These are phyloP conservation scores for Istiophorus platypterus DNA, from an alignment of 2,113 vertebrate species.

Conservation along the genomic window DNA sequence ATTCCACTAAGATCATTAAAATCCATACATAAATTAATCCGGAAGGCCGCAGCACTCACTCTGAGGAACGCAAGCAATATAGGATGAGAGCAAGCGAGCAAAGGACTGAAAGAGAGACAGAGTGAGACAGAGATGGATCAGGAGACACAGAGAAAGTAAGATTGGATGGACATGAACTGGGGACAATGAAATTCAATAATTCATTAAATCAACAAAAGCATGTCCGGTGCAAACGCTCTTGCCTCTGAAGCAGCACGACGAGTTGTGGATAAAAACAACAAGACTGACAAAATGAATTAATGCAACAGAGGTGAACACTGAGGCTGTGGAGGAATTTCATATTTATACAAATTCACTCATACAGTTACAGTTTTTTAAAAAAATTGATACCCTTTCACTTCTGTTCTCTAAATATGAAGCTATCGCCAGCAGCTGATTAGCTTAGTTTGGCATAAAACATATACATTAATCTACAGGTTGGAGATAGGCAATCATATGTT, in stretches of 20 bases:
- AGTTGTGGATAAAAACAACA: not conserved
- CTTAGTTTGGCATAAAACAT: too few relatives aligned
- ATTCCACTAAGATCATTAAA: slow-evolving; percentile 51
- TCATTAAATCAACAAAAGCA: slow-evolving; percentile 38
- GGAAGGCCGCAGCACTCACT: slow-evolving; percentile 25
- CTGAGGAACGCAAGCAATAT: slow-evolving; percentile 62
- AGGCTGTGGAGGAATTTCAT: not conserved
- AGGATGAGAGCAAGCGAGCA: not conserved
- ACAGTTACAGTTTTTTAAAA: too few relatives aligned
- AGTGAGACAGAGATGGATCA: not conserved
- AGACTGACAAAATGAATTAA: not conserved
- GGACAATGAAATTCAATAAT: slow-evolving; percentile 53
- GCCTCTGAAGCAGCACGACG: not conserved
- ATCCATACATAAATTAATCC: slow-evolving; percentile 35
- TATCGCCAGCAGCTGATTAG: too few relatives aligned
- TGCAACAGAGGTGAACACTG: not conserved
- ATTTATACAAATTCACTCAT: not conserved
- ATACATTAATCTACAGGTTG: too few relatives aligned
- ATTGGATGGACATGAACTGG: slow-evolving; percentile 29
- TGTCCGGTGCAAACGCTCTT: slow-evolving; percentile 26
- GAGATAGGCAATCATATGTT: too few relatives aligned
- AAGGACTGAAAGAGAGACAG: slow-evolving; percentile 36
- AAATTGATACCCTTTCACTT: too few relatives aligned
- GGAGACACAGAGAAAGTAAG: not conserved
- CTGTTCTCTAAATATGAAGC: too few relatives aligned